Percentiles rank a stretch among this genome's conserved stretches.
Evolutionary conservation across 1,140 invertebrate species (phyloP).

Genomic region (Drosophila cardini): DNA sequence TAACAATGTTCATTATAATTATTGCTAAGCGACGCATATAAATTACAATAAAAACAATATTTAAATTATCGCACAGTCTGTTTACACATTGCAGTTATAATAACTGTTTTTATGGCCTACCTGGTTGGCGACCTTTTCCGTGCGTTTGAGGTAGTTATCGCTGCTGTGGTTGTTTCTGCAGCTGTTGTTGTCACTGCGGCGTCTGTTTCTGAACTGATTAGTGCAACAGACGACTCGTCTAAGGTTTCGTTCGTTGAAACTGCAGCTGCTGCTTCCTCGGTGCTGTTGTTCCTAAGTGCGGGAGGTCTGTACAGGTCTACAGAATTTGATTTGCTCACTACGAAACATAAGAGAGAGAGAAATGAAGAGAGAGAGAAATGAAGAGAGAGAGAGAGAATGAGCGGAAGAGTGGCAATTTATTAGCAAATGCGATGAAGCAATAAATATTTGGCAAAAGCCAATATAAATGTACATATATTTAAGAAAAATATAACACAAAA

Average conservation of each 20-base stretch:
- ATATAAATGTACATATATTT: constrained; percentile 2
- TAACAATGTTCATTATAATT: not conserved
- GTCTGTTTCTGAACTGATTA: constrained; percentile 36
- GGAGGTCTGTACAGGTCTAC: constrained; percentile 81
- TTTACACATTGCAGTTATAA: not conserved
- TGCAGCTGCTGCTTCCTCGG: constrained; percentile 53
- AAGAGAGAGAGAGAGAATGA: constrained; percentile 22
- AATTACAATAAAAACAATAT: not conserved
- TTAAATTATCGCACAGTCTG: not conserved
- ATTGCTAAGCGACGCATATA: not conserved
- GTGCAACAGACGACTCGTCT: constrained; percentile 10
- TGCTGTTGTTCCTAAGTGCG: constrained; percentile 72
- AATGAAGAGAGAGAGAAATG: constrained; percentile 8
- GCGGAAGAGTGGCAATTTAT: constrained; percentile 31
- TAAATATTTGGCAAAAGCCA: constrained; percentile 58
- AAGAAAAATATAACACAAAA: constrained; percentile 41
- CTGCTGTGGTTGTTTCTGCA: constrained; percentile 28
- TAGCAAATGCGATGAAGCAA: constrained; percentile 66
- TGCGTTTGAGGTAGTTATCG: constrained; percentile 50
- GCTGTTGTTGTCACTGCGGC: constrained; percentile 21
- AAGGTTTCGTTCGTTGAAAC: constrained; percentile 44
- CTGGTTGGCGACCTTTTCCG: constrained; percentile 49
- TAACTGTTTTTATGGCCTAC: constrained; percentile 28
- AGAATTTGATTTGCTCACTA: constrained; percentile 81
- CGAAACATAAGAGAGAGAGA: constrained; percentile 19